These are phyloP conservation scores for Tenthredo notha DNA, from an alignment of 2,888 invertebrate species.

Conservation along the genomic window DNA sequence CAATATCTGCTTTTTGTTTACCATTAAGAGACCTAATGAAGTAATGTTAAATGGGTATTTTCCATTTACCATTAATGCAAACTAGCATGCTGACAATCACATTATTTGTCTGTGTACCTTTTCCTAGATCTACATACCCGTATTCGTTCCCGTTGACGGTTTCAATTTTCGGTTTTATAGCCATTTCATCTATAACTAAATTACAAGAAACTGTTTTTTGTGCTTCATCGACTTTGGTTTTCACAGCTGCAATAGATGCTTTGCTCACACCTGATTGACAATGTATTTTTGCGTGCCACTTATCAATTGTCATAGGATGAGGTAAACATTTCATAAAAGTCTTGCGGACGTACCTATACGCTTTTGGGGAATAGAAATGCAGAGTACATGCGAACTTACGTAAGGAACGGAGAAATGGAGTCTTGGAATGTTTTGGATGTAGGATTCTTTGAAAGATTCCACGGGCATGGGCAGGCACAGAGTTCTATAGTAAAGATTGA, in stretches of 20 bases:
- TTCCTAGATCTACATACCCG: conserved; percentile 17
- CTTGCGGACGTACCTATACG: conserved; percentile 63
- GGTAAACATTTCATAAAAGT: conserved; percentile 65
- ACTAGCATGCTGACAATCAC: conserved; percentile 67
- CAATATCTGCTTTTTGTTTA: conserved; percentile 60
- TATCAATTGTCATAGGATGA: conserved; percentile 64
- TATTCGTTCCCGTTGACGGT: conserved; percentile 52
- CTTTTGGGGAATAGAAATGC: conserved; percentile 51
- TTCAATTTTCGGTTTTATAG: conserved; percentile 62
- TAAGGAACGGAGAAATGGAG: not conserved
- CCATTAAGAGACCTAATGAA: conserved; percentile 63
- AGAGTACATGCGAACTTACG: conserved; percentile 26
- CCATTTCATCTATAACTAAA: conserved; percentile 66
- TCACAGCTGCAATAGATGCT: conserved; percentile 62
- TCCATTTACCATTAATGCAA: conserved; percentile 66
- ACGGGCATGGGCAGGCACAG: not conserved
- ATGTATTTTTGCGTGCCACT: conserved; percentile 65
- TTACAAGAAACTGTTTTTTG: conserved; percentile 59
- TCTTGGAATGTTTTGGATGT: not conserved
- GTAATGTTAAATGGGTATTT: conserved; percentile 72
- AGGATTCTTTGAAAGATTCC: not conserved
- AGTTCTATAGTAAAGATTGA: not conserved
- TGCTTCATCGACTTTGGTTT: conserved; percentile 55
- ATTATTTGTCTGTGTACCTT: not conserved
- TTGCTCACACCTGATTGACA: conserved; percentile 66